These are phyloP conservation scores for Trichonephila clavata DNA, from an alignment of 1,140 invertebrate species.

Conservation along the genomic window DNA sequence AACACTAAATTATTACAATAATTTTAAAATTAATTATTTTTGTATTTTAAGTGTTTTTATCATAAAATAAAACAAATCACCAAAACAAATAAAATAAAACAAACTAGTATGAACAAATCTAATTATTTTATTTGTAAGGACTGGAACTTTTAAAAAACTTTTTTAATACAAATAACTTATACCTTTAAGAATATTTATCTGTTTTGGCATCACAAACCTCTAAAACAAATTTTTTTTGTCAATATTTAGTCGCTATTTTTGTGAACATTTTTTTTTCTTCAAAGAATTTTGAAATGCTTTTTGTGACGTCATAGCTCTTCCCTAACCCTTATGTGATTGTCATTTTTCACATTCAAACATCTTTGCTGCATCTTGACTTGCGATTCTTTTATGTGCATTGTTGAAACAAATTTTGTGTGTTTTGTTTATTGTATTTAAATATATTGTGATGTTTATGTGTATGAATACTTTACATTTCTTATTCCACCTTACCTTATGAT, in stretches of 20 bases:
- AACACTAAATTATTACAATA: no score
- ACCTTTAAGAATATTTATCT: no score
- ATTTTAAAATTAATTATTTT: no score
- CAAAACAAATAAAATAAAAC: no score
- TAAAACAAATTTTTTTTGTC: not conserved
- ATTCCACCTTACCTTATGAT: not conserved
- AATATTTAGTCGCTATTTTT: not conserved
- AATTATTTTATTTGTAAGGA: no score
- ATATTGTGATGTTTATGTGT: not conserved
- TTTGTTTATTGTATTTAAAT: not conserved
- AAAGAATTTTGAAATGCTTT: slow-evolving; percentile 4
- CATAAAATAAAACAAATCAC: no score
- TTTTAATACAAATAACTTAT: no score
- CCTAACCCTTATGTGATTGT: not conserved
- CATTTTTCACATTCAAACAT: not conserved
- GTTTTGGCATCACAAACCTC: no score
- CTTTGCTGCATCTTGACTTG: not conserved
- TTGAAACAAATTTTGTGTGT: not conserved
- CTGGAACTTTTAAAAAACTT: no score
- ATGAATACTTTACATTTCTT: not conserved
- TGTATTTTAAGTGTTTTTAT: no score
- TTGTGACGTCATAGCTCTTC: not conserved
- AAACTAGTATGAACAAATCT: no score
- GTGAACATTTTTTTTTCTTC: not conserved
- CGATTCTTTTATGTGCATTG: not conserved